These are phyloP conservation scores for Catharus ustulatus DNA, from an alignment of 2,797 vertebrate genomes.

Conservation along the genomic window DNA sequence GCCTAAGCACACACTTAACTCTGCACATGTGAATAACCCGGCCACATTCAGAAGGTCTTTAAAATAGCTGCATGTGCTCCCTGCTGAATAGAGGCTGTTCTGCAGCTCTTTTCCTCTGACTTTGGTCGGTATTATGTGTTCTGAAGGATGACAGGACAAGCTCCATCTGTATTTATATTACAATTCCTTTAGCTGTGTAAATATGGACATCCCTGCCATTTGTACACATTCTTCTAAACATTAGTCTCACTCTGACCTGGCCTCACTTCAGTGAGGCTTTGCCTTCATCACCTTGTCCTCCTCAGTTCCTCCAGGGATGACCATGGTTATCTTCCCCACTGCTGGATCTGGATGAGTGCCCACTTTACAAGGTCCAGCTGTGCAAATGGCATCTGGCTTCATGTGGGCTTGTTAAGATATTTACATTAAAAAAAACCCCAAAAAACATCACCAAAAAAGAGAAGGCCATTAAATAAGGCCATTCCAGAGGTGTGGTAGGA, in stretches of 20 bases:
- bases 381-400: not conserved
- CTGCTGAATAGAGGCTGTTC: not conserved
- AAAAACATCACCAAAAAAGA: not conserved
- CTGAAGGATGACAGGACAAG: not conserved
- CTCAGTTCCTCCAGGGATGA: not conserved
- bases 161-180: not conserved
- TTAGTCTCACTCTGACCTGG: not conserved
- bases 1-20: conserved; percentile 18
- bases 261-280: not conserved
- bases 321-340: not conserved
- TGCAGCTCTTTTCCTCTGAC: not conserved
- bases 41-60: not conserved
- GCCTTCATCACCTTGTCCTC: not conserved
- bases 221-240: not conserved
- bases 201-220: not conserved
- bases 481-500: not conserved
- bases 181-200: not conserved
- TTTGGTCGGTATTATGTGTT: not conserved
- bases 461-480: not conserved
- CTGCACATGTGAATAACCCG: not conserved
- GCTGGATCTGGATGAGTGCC: not conserved
- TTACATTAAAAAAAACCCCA: fast-evolving
- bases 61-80: not conserved
- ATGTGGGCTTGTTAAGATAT: not conserved
- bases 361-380: not conserved